Conservation (phyloP, 1,140 invertebrate species). For the Atta texana region DNA sequence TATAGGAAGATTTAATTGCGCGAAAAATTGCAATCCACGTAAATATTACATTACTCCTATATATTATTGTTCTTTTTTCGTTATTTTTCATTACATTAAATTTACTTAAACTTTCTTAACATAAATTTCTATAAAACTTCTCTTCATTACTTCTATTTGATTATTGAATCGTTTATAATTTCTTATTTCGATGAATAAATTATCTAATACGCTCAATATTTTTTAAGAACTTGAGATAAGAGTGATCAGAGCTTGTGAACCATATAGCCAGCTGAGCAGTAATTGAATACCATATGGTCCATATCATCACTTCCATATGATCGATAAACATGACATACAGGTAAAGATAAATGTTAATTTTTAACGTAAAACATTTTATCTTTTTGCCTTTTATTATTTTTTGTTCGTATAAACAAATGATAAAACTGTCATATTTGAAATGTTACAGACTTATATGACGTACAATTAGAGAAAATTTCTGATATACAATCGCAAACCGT, state of each 20-base stretch:
- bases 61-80: not conserved
- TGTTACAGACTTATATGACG: slow-evolving; percentile 1
- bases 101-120: not conserved
- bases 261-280: slow-evolving; percentile 21
- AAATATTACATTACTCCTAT: slow-evolving; percentile 9
- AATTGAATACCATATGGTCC: not conserved
- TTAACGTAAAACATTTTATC: not conserved
- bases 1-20: slow-evolving; percentile 53
- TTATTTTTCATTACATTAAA: slow-evolving; percentile 24
- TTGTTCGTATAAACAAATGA: not conserved
- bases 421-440: not conserved
- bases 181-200: not conserved
- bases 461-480: not conserved
- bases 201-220: not conserved
- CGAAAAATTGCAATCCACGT: slow-evolving; percentile 53
- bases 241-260: slow-evolving; percentile 37
- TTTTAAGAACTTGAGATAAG: slow-evolving; percentile 38
- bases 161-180: not conserved
- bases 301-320: not conserved
- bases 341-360: not conserved
- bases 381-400: not conserved
- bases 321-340: not conserved
- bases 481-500: not conserved
- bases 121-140: not conserved
- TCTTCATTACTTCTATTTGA: not conserved